These are phyloP conservation scores for Pygmarrhopalites habei DNA, from an alignment of 1,140 invertebrate genomes.

Conservation along the genomic window DNA sequence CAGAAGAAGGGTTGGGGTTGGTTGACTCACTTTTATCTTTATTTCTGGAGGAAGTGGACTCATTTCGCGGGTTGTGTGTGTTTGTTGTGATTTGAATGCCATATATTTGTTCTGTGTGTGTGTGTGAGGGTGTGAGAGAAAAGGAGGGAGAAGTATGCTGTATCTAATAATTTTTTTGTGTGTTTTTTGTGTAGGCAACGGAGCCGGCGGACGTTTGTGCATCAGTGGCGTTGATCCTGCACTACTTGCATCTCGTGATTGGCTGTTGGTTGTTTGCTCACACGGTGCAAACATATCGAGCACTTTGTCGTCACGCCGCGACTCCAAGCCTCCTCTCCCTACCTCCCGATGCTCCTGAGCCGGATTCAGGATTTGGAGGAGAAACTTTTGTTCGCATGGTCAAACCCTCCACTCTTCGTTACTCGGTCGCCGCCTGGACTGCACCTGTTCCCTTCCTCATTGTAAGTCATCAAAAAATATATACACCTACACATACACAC, in stretches of 20 bases:
- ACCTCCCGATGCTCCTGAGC: slow-evolving; percentile 17
- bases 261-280: slow-evolving; percentile 58
- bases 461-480: no score
- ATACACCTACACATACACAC: no score
- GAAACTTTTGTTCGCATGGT: slow-evolving; percentile 18
- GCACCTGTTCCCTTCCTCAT: slow-evolving; percentile 38
- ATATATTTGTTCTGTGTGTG: no score
- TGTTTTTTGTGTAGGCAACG: slow-evolving; percentile 49
- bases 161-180: no score
- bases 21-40: no score
- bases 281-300: slow-evolving; percentile 38
- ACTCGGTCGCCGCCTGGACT: slow-evolving; percentile 35
- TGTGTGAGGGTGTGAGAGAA: no score
- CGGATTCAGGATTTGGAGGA: slow-evolving; percentile 12
- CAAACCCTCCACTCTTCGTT: slow-evolving; percentile 22
- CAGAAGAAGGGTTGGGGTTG: no score
- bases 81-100: no score
- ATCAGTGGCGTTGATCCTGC: slow-evolving; percentile 55
- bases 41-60: no score
- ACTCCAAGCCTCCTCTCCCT: slow-evolving; percentile 28
- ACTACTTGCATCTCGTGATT: slow-evolving; percentile 60
- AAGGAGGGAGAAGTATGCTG: no score
- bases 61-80: no score
- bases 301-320: slow-evolving; percentile 29
- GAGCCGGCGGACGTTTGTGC: slow-evolving; percentile 54